Evolutionary conservation across 2,888 invertebrate species (phyloP), one percentile per base, ranked within the genome.

Genomic region (Eupithecia exiguata): DNA sequence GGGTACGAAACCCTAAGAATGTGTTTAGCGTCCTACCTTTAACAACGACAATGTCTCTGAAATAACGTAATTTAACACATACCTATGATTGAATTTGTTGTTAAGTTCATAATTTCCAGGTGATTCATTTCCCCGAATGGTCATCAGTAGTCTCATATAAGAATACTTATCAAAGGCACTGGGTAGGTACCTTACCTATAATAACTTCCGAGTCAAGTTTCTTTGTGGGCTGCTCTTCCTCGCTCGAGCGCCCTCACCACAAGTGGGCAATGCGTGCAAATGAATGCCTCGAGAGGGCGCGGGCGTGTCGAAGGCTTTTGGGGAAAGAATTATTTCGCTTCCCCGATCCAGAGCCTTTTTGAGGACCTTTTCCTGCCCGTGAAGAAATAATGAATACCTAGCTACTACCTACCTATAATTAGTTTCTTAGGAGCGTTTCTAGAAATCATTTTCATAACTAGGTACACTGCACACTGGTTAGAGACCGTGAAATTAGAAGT

Each of bases 221-320:
- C 16, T 61, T 30, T 18, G 30, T 18, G 18, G 62, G 18, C 6
- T 62, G 18, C 62, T 62, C 61, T 35, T 16, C 30, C 30, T 10
- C 16, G 9, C 9, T 62, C 18, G 35, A 62, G 62, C 18, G 35
- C 30, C 36, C 63, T n/a, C 5, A 3, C 5, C 58, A 38, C 63
- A n/a, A 65, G 35, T 21, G 25, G 66, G 38, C 35, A 38, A 12
- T n/a, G 35, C 61, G 40, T 61, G 61, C 38, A 43, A 40, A 69
- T 30, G 61, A 61, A 69, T 61, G 16, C 36, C 16, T 21, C 1
- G n/a, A 21, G 49, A 12, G 69, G 66, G 38, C 40, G 66, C 30
- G 69, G 66, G 38, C 40, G 66, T 40, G 38, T n/a, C 49, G 49
- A 69, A 40, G 53, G 21, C 36, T 30, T 69, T 40, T 12, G 68